Evolutionary conservation across 2,888 invertebrate species (phyloP).

Genomic region (Prenolepis imparis): DNA sequence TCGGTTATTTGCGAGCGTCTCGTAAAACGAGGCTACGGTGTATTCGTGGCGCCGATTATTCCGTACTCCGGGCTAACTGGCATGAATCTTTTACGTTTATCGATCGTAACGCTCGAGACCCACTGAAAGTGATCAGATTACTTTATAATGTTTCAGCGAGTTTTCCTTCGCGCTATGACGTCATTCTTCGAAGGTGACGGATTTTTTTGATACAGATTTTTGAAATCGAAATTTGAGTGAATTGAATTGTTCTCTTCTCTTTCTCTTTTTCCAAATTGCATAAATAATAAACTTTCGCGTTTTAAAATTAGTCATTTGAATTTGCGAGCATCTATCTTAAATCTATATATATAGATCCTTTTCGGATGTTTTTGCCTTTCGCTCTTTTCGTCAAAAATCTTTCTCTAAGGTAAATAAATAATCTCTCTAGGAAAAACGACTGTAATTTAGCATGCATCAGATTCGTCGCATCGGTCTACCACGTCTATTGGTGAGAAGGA

Average conservation of each 20-base stretch:
- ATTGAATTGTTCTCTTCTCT: background rate
- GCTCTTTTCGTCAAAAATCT: background rate
- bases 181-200: background rate
- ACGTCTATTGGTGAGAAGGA: slow-evolving; percentile 26
- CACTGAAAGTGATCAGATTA: slow-evolving; percentile 33
- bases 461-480: background rate
- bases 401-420: slow-evolving; percentile 6
- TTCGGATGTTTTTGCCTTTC: background rate
- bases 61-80: slow-evolving; percentile 23
- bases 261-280: background rate
- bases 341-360: background rate
- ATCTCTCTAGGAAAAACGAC: slow-evolving; percentile 9
- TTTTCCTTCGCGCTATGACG: background rate
- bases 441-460: slow-evolving; percentile 9
- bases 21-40: slow-evolving; percentile 49
- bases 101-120: slow-evolving; percentile 55
- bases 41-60: slow-evolving; percentile 58
- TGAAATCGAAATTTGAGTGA: background rate
- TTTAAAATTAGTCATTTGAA: slow-evolving; percentile 33
- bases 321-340: too few species aligned
- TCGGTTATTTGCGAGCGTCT: slow-evolving; percentile 66
- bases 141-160: slow-evolving; percentile 27
- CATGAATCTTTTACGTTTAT: slow-evolving; percentile 62
- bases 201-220: background rate
- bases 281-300: slow-evolving; percentile 14